These are phyloP conservation scores for Propithecus perrieri DNA, from an alignment of 2,797 vertebrate genomes.

Conservation along the genomic window DNA sequence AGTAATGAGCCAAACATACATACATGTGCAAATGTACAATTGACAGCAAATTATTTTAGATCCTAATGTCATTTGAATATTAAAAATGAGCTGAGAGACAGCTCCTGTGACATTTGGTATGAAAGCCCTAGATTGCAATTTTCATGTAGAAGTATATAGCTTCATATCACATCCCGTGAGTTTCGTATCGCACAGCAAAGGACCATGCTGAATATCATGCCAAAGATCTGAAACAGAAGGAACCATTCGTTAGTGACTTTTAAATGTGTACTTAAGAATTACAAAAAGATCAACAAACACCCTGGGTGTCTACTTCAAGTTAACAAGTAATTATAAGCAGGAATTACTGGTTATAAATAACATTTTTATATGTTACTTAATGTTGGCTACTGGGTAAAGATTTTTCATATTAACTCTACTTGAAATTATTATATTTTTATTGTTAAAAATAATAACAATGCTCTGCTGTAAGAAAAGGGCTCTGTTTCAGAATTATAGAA, in stretches of 20 bases:
- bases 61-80: conserved; percentile 82
- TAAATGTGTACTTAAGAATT: neutral
- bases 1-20: conserved; percentile 72
- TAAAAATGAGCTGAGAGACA: conserved; percentile 78
- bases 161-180: conserved; percentile 95
- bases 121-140: conserved; percentile 64
- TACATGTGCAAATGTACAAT: conserved; percentile 82
- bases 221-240: conserved; percentile 92
- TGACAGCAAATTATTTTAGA: conserved; percentile 80
- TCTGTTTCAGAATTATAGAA: neutral
- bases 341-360: neutral
- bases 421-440: neutral
- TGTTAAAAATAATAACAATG: neutral
- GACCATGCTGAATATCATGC: conserved; percentile 99
- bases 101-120: conserved; percentile 80
- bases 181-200: conserved; percentile 97
- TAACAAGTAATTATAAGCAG: neutral
- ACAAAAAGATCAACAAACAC: neutral
- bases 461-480: neutral
- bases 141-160: conserved; percentile 57
- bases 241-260: conserved; percentile 66
- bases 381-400: neutral
- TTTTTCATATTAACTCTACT: neutral
- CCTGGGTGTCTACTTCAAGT: neutral
- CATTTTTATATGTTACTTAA: neutral